Evolutionary conservation across 2,888 invertebrate genomes (phyloP).

Genomic region (Eumacrocentrus americanus): DNA sequence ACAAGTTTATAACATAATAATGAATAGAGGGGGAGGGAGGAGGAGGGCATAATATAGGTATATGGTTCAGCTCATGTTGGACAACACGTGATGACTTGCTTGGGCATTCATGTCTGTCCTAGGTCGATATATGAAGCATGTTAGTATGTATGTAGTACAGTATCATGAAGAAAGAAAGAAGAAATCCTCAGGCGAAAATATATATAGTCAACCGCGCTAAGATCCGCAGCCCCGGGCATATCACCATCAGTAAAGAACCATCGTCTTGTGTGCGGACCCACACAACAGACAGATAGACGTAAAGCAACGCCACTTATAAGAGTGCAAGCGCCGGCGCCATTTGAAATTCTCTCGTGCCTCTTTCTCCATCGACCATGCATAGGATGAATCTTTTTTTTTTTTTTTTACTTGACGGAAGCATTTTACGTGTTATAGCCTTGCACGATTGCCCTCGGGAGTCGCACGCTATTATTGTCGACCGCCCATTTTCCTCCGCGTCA

Average conservation of each 20-base stretch:
- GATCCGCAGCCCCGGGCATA: slow-evolving; percentile 27
- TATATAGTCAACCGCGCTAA: slow-evolving; percentile 13
- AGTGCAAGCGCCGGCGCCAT: slow-evolving; percentile 28
- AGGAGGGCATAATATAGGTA: too few species aligned
- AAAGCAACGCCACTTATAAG: neutral
- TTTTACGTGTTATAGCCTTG: slow-evolving; percentile 1
- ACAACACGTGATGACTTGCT: too few species aligned
- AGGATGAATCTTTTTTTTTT: neutral
- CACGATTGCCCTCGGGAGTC: slow-evolving; percentile 8
- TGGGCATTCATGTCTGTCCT: too few species aligned
- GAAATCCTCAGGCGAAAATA: slow-evolving; percentile 3
- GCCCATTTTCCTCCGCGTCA: slow-evolving; percentile 9
- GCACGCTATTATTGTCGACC: slow-evolving; percentile 8
- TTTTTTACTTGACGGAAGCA: neutral
- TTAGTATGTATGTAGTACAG: neutral
- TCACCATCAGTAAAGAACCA: neutral
- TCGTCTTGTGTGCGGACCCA: neutral
- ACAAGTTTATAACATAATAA: too few species aligned
- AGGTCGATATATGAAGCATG: too few species aligned
- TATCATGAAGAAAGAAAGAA: slow-evolving; percentile 6
- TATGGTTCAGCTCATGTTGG: too few species aligned
- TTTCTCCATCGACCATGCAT: neutral
- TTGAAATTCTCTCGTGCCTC: slow-evolving; percentile 14
- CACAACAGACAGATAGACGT: slow-evolving; percentile 9
- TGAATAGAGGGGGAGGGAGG: too few species aligned